Percentiles rank a stretch among this genome's conserved stretches.
phyloP scores from a whole-genome alignment of 2,888 invertebrate genomes.

The Eueremaeus valkanovi region DNA sequence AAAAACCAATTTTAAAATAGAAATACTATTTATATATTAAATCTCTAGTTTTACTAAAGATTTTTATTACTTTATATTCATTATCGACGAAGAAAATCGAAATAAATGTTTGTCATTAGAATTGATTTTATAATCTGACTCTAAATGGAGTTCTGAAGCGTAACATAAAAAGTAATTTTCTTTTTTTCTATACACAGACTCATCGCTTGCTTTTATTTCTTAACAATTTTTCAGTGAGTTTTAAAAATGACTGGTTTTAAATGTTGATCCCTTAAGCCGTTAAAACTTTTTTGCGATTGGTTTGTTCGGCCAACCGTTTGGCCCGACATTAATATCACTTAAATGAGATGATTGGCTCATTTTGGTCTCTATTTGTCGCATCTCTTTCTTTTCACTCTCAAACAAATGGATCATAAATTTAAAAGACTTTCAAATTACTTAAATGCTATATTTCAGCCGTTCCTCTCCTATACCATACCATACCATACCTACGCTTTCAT shows the following conservation, averaged over 20 bases:
- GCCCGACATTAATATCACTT: slow-evolving; percentile 29
- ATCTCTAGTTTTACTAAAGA: slow-evolving; percentile 6
- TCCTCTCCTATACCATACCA: not conserved
- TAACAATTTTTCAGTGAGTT: slow-evolving; percentile 1
- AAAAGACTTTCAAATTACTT: slow-evolving; percentile 18
- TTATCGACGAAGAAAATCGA: not conserved
- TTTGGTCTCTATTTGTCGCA: not conserved
- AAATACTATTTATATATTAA: not conserved
- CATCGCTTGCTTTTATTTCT: not conserved
- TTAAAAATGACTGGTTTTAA: slow-evolving; percentile 33
- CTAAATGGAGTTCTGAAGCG: not conserved
- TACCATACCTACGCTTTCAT: not conserved
- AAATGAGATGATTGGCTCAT: slow-evolving; percentile 34
- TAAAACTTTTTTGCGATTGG: not conserved
- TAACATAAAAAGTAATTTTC: not conserved
- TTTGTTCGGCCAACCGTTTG: slow-evolving; percentile 20
- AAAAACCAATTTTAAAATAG: not conserved
- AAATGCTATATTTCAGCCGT: not conserved
- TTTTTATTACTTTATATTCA: slow-evolving; percentile 18
- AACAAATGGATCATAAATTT: slow-evolving; percentile 31
- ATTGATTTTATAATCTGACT: not conserved
- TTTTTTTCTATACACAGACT: not conserved
- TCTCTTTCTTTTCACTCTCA: not conserved
- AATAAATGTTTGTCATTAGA: slow-evolving; percentile 15
- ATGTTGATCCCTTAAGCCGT: slow-evolving; percentile 25